Percentiles rank a stretch among this genome's conserved stretches.
Conservation (phyloP, 2,797 vertebrate genomes). For the Catostomus latipinnis region DNA sequence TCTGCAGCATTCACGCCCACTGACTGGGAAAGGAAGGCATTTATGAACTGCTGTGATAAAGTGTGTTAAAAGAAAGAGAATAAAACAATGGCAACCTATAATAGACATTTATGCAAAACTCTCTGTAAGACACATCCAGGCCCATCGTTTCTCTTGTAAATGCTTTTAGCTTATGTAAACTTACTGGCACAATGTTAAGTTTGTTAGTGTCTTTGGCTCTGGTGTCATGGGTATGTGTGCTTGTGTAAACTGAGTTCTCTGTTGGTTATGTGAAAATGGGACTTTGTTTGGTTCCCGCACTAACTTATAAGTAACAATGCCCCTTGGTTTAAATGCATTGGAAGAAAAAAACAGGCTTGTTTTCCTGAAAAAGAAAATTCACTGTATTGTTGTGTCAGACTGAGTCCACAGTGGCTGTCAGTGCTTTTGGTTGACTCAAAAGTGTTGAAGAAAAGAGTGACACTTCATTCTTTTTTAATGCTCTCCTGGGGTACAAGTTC, state of each 20-base stretch:
- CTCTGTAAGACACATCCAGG: not conserved
- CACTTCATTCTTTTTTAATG: slow-evolving; percentile 28
- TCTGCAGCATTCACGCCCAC: slow-evolving; percentile 62
- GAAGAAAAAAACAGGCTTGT: slow-evolving; percentile 2
- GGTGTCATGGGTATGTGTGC: not conserved
- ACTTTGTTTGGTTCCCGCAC: not conserved
- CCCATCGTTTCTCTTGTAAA: not conserved
- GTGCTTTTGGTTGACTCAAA: not conserved
- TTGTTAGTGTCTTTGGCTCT: slow-evolving; percentile 3
- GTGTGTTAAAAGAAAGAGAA: slow-evolving; percentile 25
- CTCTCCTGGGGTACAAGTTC: not conserved
- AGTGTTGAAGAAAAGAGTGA: slow-evolving; percentile 18
- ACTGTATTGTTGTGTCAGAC: slow-evolving; percentile 9
- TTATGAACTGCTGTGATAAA: slow-evolving; percentile 37
- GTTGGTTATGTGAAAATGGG: not conserved
- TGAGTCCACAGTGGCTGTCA: slow-evolving; percentile 6
- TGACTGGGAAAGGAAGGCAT: slow-evolving; percentile 55
- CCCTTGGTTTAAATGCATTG: slow-evolving; percentile 2
- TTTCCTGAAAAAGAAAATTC: slow-evolving; percentile 38
- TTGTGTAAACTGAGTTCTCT: slow-evolving; percentile 17
- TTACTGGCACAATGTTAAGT: slow-evolving; percentile 1
- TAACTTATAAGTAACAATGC: slow-evolving; percentile 4
- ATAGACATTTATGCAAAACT: slow-evolving; percentile 10
- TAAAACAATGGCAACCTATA: slow-evolving; percentile 34
- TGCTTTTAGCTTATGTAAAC: slow-evolving; percentile 30